Evolutionary conservation across 1,140 invertebrate species (phyloP).

Genomic region (Rhysida immarginata): DNA sequence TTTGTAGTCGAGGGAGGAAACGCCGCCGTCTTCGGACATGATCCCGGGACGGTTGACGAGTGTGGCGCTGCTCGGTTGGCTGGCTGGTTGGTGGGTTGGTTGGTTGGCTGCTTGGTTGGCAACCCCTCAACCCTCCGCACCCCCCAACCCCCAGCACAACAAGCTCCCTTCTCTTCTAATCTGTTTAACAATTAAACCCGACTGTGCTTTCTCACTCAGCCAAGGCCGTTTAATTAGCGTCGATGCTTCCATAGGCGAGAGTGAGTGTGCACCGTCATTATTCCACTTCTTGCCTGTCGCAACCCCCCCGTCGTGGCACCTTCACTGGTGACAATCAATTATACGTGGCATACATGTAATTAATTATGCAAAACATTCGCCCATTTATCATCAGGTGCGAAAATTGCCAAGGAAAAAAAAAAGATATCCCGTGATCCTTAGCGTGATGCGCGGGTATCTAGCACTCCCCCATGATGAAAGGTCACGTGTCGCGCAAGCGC

Average conservation of each 20-base stretch:
- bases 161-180: not conserved
- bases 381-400: not conserved
- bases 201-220: not conserved
- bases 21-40: too few species aligned
- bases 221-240: not conserved
- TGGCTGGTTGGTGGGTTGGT: too few species aligned
- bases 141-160: not conserved
- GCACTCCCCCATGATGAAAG: too few species aligned
- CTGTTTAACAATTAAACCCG: not conserved
- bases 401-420: not conserved
- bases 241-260: not conserved
- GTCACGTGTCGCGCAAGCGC: not conserved
- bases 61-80: too few species aligned
- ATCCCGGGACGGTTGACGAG: too few species aligned
- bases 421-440: too few species aligned
- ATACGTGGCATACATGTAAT: not conserved
- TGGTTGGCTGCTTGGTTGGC: too few species aligned
- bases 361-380: not conserved
- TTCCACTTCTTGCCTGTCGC: not conserved
- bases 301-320: not conserved
- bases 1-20: too few species aligned
- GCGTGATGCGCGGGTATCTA: too few species aligned
- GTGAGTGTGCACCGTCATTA: not conserved
- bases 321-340: not conserved
- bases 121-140: too few species aligned